Evolutionary conservation across 2,113 vertebrate genomes (phyloP).

Genomic region (Catharus bicknelli): DNA sequence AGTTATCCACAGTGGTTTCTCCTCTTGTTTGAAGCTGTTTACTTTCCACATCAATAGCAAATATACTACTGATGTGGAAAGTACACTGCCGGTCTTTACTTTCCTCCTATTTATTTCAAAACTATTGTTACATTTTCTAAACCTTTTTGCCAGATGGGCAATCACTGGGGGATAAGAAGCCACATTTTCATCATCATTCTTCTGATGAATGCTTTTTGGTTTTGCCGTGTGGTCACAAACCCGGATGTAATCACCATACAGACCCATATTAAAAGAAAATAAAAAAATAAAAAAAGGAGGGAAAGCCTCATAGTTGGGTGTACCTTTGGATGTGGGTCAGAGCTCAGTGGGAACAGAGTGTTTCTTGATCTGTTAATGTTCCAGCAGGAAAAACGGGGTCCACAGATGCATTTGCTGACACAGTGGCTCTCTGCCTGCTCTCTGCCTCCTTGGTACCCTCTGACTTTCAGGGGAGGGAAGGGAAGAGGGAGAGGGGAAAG

Average conservation of each 20-base stretch:
- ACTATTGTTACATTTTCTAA: conserved; percentile 53
- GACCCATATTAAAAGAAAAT: background rate
- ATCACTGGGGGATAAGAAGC: conserved; percentile 48
- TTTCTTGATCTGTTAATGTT: background rate
- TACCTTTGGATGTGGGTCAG: background rate
- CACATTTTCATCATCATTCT: conserved; percentile 33
- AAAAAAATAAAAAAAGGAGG: rapidly evolving
- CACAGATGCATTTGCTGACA: background rate
- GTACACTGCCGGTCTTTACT: conserved; percentile 63
- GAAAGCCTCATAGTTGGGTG: background rate
- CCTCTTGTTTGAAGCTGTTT: conserved; percentile 23
- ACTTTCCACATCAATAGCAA: conserved; percentile 49
- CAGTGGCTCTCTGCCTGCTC: background rate
- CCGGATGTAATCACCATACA: conserved; percentile 9
- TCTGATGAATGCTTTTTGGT: conserved; percentile 17
- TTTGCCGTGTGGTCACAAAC: conserved; percentile 18
- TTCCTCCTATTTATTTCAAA: conserved; percentile 54
- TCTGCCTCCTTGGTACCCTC: background rate
- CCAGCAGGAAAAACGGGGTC: background rate
- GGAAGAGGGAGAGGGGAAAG: background rate
- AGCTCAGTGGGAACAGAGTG: background rate
- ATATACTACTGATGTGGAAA: conserved; percentile 63
- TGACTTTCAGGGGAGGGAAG: background rate
- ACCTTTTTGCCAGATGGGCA: conserved; percentile 38
- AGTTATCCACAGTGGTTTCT: background rate